Conservation (phyloP, 2,113 vertebrate species). For the Calidris pugnax region DNA sequence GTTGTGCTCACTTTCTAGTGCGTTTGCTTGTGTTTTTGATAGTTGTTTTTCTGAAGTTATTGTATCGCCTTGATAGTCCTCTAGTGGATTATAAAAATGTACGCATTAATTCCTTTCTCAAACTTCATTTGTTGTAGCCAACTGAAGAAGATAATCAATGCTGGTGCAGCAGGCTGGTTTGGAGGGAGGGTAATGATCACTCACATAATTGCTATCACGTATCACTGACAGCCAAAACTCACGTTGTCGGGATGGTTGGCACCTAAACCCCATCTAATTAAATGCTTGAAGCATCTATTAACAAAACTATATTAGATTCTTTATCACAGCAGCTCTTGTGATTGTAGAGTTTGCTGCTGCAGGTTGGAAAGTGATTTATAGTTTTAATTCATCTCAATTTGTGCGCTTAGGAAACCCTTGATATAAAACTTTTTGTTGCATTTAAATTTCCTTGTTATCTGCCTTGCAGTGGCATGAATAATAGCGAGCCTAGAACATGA, state of each 20-base stretch:
- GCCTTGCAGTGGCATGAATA: constrained; percentile 13
- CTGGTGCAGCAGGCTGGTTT: not conserved
- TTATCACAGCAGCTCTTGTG: not conserved
- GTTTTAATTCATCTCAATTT: constrained; percentile 64
- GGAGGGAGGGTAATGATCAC: not conserved
- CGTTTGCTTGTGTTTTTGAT: not conserved
- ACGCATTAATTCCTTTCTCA: not conserved
- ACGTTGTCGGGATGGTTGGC: not conserved
- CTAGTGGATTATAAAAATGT: constrained; percentile 10
- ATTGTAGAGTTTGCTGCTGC: not conserved
- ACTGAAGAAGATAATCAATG: not conserved
- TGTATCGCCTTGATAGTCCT: constrained; percentile 10
- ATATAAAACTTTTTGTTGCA: constrained; percentile 38
- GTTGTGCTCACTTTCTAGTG: not conserved
- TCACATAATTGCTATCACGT: not conserved
- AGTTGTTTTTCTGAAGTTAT: not conserved
- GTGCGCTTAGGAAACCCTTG: constrained; percentile 16
- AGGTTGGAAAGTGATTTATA: constrained; percentile 50
- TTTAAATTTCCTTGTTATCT: constrained; percentile 67
- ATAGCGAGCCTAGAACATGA: constrained; percentile 1
- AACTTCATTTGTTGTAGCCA: not conserved
- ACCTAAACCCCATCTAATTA: constrained; percentile 14
- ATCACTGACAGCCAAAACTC: not conserved
- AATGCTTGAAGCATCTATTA: constrained; percentile 10
- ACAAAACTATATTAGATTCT: not conserved